phyloP scores from a whole-genome alignment of 2,888 invertebrate genomes.

The Ectobius pallidus region DNA sequence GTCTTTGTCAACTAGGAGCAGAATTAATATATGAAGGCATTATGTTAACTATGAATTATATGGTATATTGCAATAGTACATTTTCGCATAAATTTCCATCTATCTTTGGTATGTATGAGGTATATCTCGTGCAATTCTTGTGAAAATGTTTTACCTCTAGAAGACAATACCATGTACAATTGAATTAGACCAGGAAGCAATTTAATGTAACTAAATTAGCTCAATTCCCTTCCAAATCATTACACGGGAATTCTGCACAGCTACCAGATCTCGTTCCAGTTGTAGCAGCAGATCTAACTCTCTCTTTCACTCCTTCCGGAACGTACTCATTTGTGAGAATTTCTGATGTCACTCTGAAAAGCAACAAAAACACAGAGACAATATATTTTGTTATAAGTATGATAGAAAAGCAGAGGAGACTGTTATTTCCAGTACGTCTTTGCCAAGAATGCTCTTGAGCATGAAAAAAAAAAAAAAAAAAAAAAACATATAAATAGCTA shows the following conservation, averaged over 20 bases:
- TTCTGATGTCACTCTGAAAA: slow-evolving; percentile 46
- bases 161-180: too few relatives aligned
- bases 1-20: too few relatives aligned
- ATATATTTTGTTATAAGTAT: background rate
- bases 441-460: background rate
- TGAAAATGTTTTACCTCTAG: too few relatives aligned
- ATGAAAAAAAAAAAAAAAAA: too few relatives aligned
- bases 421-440: background rate
- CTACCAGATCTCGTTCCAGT: slow-evolving; percentile 31
- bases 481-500: too few relatives aligned
- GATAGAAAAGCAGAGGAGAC: background rate
- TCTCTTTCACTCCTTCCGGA: slow-evolving; percentile 42
- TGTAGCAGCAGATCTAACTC: slow-evolving; percentile 43
- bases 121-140: too few relatives aligned
- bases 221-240: slow-evolving; percentile 29
- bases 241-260: slow-evolving; percentile 38
- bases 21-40: too few relatives aligned
- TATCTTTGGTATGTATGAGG: too few relatives aligned
- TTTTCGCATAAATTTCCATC: too few relatives aligned
- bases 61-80: too few relatives aligned
- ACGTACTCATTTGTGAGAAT: slow-evolving; percentile 47
- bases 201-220: background rate
- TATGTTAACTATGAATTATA: too few relatives aligned
- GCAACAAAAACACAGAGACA: background rate
- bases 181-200: too few relatives aligned